Evolutionary conservation across 2,113 vertebrate species (phyloP).

Genomic region (Dipodomys stephensi): DNA sequence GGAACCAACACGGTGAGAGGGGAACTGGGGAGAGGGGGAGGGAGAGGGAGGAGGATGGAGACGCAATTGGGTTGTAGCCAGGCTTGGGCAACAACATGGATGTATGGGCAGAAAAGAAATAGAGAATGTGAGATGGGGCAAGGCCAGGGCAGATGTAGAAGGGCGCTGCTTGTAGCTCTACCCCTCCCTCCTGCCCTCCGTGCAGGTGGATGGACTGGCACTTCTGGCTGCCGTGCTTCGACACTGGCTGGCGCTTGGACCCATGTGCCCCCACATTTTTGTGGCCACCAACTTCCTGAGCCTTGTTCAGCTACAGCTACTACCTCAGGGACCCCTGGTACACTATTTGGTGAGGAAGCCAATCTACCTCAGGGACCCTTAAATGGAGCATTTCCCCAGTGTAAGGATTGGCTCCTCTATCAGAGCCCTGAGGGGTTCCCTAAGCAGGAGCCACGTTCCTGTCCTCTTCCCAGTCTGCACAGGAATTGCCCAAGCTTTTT

Average conservation of each 20-base stretch:
- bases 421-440: background rate
- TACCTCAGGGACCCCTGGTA: constrained; percentile 91
- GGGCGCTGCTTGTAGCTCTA: background rate
- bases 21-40: background rate
- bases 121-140: no score
- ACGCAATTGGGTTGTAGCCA: background rate
- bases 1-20: constrained; percentile 95
- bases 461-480: background rate
- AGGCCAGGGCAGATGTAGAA: background rate
- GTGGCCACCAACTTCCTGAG: constrained; percentile 97
- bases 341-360: constrained; percentile 89
- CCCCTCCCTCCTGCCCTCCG: background rate
- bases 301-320: constrained; percentile 92
- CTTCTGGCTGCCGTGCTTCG: constrained; percentile 94
- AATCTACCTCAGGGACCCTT: background rate
- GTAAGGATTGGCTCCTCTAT: background rate
- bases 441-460: background rate
- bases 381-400: background rate
- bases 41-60: background rate
- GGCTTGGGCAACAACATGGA: background rate
- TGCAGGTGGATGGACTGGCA: constrained; percentile 94
- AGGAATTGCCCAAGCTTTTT: background rate
- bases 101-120: background rate
- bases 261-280: constrained; percentile 92
- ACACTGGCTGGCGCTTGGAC: constrained; percentile 91